Evolutionary conservation across 1,140 invertebrate genomes (phyloP).

Genomic region (Ceratoteleas bidentatus): DNA sequence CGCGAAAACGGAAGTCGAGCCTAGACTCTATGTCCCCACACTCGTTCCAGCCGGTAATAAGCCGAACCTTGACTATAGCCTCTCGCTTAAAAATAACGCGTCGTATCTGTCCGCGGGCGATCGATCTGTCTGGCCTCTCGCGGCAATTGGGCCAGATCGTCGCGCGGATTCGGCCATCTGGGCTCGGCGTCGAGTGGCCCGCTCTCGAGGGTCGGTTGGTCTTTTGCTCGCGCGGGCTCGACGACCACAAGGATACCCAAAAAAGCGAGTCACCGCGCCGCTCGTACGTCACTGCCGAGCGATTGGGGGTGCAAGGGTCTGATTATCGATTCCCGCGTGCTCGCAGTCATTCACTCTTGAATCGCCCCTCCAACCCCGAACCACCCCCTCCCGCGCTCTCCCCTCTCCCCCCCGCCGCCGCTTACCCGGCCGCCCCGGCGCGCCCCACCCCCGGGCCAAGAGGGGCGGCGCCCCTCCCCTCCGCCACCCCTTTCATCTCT

Average conservation of each 20-base stretch:
- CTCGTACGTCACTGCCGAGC: conserved; percentile 71
- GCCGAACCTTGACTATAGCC: conserved; percentile 27
- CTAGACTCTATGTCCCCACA: too few species aligned
- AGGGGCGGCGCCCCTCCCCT: too few species aligned
- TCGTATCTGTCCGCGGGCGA: neutral
- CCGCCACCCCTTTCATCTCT: too few species aligned
- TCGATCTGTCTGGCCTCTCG: conserved; percentile 24
- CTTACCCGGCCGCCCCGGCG: conserved; percentile 5
- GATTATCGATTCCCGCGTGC: conserved; percentile 79
- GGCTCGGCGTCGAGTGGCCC: conserved; percentile 12
- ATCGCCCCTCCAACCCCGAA: conserved; percentile 35
- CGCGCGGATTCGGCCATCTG: conserved; percentile 24
- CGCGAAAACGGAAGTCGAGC: too few species aligned
- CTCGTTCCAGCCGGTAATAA: too few species aligned
- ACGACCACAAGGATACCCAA: conserved; percentile 49
- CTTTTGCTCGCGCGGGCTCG: conserved; percentile 7
- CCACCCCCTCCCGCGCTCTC: conserved; percentile 5
- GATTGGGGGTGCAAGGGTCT: conserved; percentile 62
- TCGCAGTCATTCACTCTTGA: conserved; percentile 74
- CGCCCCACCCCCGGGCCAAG: too few species aligned
- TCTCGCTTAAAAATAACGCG: conserved; percentile 19
- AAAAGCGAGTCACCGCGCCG: conserved; percentile 39
- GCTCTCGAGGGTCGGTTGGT: conserved; percentile 25
- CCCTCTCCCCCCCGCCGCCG: conserved; percentile 29
- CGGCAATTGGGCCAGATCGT: conserved; percentile 10